phyloP scores from a whole-genome alignment of 2,113 vertebrate genomes.

The Nanorana parkeri region DNA sequence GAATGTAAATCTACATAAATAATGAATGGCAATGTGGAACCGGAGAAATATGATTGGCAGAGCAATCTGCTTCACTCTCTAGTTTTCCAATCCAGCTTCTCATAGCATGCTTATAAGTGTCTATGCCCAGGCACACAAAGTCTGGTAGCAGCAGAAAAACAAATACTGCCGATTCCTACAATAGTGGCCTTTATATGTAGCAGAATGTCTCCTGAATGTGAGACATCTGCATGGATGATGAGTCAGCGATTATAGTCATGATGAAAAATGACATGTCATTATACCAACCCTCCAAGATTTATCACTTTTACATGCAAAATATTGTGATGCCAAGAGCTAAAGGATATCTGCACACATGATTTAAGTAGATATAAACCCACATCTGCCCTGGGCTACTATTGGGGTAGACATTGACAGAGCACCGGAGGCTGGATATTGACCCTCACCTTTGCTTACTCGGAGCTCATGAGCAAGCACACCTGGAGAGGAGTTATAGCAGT shows the following conservation, averaged over 20 bases:
- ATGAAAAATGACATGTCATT: neutral
- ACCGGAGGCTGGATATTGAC: too few relatives aligned
- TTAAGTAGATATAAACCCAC: too few relatives aligned
- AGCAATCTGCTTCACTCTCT: neutral
- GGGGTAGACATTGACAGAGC: too few relatives aligned
- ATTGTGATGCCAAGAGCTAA: too few relatives aligned
- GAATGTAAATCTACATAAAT: slow-evolving; percentile 44
- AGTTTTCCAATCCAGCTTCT: neutral
- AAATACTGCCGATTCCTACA: slow-evolving; percentile 7
- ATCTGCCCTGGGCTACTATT: too few relatives aligned
- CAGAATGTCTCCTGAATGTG: neutral
- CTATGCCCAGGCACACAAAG: slow-evolving; percentile 14
- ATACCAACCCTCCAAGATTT: neutral
- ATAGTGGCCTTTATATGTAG: neutral
- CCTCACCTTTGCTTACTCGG: too few relatives aligned
- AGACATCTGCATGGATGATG: neutral
- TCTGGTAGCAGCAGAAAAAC: neutral
- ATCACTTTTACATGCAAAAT: too few relatives aligned
- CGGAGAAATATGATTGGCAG: neutral
- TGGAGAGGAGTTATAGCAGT: too few relatives aligned
- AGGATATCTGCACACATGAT: too few relatives aligned
- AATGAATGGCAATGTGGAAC: neutral
- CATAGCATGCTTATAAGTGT: slow-evolving; percentile 3
- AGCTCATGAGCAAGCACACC: too few relatives aligned
- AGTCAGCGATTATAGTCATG: neutral